A percentile compares a stretch with the other conserved stretches of the same genome.
These are phyloP conservation scores for Ornithoptera alexandrae DNA, from an alignment of 2,888 invertebrate species.

Conservation along the genomic window DNA sequence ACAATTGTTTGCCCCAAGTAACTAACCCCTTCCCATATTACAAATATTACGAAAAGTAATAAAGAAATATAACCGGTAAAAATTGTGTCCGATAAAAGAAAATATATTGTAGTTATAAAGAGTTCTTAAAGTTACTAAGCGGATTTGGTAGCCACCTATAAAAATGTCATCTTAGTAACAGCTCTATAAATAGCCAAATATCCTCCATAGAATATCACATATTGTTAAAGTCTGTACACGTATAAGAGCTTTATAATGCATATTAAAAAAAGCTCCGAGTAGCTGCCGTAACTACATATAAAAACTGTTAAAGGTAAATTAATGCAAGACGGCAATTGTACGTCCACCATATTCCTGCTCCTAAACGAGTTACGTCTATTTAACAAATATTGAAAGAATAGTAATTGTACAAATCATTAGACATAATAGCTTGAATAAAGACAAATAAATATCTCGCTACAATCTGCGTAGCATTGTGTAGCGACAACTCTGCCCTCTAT, in stretches of 20 bases:
- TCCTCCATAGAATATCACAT: constrained; percentile 12
- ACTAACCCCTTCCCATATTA: too few species aligned
- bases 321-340: not conserved
- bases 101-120: not conserved
- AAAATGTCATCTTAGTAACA: constrained; percentile 11
- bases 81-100: not conserved
- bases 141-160: not conserved
- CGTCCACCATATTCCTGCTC: not conserved
- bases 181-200: constrained; percentile 11
- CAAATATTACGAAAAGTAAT: not conserved
- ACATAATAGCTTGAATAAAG: not conserved
- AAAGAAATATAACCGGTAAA: not conserved
- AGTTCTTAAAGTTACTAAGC: not conserved
- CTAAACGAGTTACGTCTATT: not conserved
- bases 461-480: constrained; percentile 19
- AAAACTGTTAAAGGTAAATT: constrained; percentile 8
- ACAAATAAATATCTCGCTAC: constrained; percentile 2
- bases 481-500: constrained; percentile 6
- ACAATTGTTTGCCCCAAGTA: too few species aligned
- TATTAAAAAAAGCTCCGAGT: constrained; percentile 19
- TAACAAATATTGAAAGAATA: not conserved
- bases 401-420: not conserved
- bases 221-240: constrained; percentile 22
- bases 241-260: constrained; percentile 12
- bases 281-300: constrained; percentile 22